These are phyloP conservation scores for Lagria hirta DNA, from an alignment of 2,888 invertebrate genomes.

Conservation along the genomic window DNA sequence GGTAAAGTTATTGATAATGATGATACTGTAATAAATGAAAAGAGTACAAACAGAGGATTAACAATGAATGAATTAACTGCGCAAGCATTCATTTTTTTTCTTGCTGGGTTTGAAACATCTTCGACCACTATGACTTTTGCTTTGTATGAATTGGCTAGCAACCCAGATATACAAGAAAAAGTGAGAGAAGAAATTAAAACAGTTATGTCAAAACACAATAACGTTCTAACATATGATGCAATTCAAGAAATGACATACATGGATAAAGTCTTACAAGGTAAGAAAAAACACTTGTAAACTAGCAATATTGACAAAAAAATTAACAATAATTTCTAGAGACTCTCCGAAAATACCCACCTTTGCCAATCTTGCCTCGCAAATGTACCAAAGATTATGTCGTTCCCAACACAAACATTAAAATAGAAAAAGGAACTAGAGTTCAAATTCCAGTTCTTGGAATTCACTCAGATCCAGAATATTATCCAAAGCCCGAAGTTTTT, in stretches of 20 bases:
- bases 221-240: constrained; percentile 31
- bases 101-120: constrained; percentile 33
- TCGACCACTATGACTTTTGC: constrained; percentile 33
- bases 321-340: no score
- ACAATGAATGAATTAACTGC: constrained; percentile 29
- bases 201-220: constrained; percentile 24
- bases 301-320: no score
- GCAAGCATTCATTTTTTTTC: constrained; percentile 32
- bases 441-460: constrained; percentile 38
- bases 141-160: constrained; percentile 28
- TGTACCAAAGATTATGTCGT: constrained; percentile 38
- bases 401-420: constrained; percentile 34
- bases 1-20: constrained; percentile 22
- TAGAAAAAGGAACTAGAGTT: constrained; percentile 36
- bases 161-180: constrained; percentile 30
- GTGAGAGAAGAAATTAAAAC: constrained; percentile 29
- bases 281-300: constrained; percentile 29
- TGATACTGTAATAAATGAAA: constrained; percentile 19
- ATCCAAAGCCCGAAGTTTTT: constrained; percentile 62
- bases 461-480: constrained; percentile 41
- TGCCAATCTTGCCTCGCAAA: constrained; percentile 37
- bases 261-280: constrained; percentile 30
- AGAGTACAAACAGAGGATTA: constrained; percentile 7
- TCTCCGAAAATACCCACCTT: constrained; percentile 41
- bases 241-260: constrained; percentile 30